These are phyloP conservation scores for Drosophila mercatorum DNA, from an alignment of 2,888 invertebrate genomes.

Conservation along the genomic window DNA sequence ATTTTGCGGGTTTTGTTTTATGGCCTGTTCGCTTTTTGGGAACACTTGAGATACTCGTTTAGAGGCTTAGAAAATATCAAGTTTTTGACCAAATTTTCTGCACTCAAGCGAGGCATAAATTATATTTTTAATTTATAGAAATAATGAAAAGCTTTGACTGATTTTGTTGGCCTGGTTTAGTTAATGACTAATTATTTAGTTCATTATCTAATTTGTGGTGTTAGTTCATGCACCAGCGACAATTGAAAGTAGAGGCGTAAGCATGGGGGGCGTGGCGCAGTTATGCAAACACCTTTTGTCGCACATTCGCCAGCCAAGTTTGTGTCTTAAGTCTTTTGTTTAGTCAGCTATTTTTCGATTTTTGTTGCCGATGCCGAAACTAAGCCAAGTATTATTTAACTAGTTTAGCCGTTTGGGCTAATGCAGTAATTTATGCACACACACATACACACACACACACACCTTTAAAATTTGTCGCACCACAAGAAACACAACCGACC, in stretches of 20 bases:
- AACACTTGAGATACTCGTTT: constrained; percentile 28
- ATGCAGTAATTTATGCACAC: constrained; percentile 12
- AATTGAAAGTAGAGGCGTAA: constrained; percentile 48
- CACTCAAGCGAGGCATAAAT: background rate
- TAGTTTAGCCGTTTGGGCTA: constrained; percentile 23
- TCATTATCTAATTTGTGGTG: constrained; percentile 41
- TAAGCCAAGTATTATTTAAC: constrained; percentile 33
- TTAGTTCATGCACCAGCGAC: constrained; percentile 33
- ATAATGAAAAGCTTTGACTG: background rate
- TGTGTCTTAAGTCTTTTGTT: constrained; percentile 71
- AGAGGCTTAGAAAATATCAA: constrained; percentile 16
- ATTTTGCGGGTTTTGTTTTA: constrained; percentile 27
- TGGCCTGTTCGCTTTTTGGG: constrained; percentile 31
- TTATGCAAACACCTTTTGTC: constrained; percentile 45
- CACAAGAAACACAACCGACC: constrained; percentile 54
- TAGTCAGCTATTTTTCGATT: constrained; percentile 16
- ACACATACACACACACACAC: constrained; percentile 31
- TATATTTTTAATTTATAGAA: background rate
- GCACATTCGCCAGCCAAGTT: constrained; percentile 44
- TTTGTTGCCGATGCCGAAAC: constrained; percentile 4
- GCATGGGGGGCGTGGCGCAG: constrained; percentile 31
- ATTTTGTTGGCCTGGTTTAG: background rate
- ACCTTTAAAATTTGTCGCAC: constrained; percentile 26
- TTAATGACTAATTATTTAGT: constrained; percentile 9
- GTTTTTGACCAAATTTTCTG: constrained; percentile 21